Evolutionary conservation across 2,888 invertebrate species (phyloP), one percentile per base, ranked within the genome.

Genomic region (Steinernema carpocapsae): DNA sequence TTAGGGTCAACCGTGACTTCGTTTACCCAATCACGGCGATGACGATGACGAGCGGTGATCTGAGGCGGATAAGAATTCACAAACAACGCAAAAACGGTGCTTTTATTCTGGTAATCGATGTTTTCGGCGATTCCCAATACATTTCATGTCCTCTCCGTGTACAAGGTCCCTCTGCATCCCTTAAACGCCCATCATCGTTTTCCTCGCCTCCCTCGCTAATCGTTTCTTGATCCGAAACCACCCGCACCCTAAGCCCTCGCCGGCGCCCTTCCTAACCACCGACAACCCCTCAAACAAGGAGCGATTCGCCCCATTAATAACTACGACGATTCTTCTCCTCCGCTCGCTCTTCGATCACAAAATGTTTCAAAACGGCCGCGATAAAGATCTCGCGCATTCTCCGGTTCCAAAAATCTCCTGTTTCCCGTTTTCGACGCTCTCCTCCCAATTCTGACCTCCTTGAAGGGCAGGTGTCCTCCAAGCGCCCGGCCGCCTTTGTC

Each of bases 1-100:
- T 64, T 32, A 26, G 64, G 64, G 64, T 64, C 64, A 48, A 64
- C 64, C 64, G 32, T 64, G 32, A 48, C 48, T 48, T 48, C n/a
- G 19, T 48, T 48, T 48, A 48, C 48, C 48, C 48, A 48, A 48
- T 19, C n/a, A 48, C 48, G 17, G n/a, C 48, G 19, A n/a, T 10
- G 37, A 10, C 37, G 37, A 37, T 37, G 37, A 37, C 37, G 37
- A 37, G 37, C 37, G 37, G 37, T 19, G 56, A 56, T 56, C 22
- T 14, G 56, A 26, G 32, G 17, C 12, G 32, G 64, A 64, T 64
- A 64, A 52, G 52, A 24, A 52, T 48, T 17, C 19, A 48, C 48
- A 43, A 43, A 14, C 37, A 3, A 10, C 37, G 37, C 37, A 37
- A 37, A 37, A 37, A 37, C 37, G 37, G 37, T 10, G 37, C 37